phyloP scores from a whole-genome alignment of 1,140 invertebrate species.

The Lucilia cuprina region DNA sequence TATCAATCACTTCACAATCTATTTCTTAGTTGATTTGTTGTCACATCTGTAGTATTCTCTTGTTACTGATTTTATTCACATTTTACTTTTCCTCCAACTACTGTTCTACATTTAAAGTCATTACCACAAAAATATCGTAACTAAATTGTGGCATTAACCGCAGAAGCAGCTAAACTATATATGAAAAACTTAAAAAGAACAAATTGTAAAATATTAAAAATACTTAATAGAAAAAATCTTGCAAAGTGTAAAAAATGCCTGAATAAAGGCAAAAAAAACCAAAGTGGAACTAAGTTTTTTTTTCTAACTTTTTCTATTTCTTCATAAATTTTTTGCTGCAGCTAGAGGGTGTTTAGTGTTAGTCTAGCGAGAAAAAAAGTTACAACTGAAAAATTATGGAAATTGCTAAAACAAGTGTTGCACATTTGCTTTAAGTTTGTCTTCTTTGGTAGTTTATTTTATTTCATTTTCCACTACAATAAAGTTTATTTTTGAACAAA shows the following conservation, averaged over 20 bases:
- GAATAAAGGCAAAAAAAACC: neutral
- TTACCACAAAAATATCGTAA: neutral
- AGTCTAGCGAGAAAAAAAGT: neutral
- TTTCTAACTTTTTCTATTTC: neutral
- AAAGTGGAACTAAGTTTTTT: neutral
- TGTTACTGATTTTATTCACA: too few relatives aligned
- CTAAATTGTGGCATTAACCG: neutral
- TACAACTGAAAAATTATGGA: constrained; percentile 11
- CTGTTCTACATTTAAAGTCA: neutral
- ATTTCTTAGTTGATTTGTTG: too few relatives aligned
- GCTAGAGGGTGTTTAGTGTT: neutral
- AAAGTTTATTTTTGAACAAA: neutral
- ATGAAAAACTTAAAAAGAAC: neutral
- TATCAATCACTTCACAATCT: too few relatives aligned
- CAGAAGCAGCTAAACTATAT: neutral
- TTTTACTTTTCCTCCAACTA: too few relatives aligned
- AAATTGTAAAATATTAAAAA: constrained; percentile 11
- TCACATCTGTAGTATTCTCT: too few relatives aligned
- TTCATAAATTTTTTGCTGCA: neutral
- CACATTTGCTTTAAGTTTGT: constrained; percentile 1
- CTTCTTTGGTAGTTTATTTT: neutral
- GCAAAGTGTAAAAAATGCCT: neutral
- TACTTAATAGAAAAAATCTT: neutral
- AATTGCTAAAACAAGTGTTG: constrained; percentile 14
- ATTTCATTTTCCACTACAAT: neutral